Evolutionary conservation across 2,113 vertebrate genomes (phyloP), one percentile per base, ranked within the genome.

Genomic region (Elachura formosa): DNA sequence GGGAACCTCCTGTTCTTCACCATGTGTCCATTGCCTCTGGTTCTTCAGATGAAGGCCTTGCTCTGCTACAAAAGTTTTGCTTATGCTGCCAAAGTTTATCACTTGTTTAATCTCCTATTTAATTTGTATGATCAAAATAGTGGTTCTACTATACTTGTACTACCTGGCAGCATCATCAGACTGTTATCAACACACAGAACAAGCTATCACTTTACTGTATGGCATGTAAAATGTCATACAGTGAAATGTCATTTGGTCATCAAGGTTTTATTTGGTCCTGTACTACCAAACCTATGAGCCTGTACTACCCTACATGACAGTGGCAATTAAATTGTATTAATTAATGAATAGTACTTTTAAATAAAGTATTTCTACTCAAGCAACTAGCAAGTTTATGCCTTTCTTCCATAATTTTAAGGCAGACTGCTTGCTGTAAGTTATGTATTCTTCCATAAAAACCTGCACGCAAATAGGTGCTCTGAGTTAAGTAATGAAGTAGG

Each of bases 401-500:
- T 66, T 73, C 19, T 72, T 62, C 56, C 54, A 38, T 55, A 76
- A 62, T 75, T 81, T 59, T 33, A 81, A 82, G 51, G 34, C 11
- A 68, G 95, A 89, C 82, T 43, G 15, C 28, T 29, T 38, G 61
- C 15, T 56, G 2, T n/a, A 46, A 41, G 5, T 56, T 64, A 38
- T 14, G 18, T 49, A 34, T 67, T 81, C 73, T 79, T 82, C 61
- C 36, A 88, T 34, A 62, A 24, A 88, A 73, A 52, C 22, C 21
- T 59, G 26, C 45, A 73, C 28, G 33, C 29, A 77, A 90, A 77
- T 25, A 40, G 33, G 11, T 88, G 26, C 59, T 59, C 26, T 46
- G 56, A 67, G 77, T 86, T 86, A 84, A n/a, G 34, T 55, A 67
- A 95, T 67, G 51, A 28, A 93, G 38, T 54, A 66, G 21, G 63